Conservation (phyloP, 2,888 invertebrate genomes). For the Kryphioiulus occultus region DNA sequence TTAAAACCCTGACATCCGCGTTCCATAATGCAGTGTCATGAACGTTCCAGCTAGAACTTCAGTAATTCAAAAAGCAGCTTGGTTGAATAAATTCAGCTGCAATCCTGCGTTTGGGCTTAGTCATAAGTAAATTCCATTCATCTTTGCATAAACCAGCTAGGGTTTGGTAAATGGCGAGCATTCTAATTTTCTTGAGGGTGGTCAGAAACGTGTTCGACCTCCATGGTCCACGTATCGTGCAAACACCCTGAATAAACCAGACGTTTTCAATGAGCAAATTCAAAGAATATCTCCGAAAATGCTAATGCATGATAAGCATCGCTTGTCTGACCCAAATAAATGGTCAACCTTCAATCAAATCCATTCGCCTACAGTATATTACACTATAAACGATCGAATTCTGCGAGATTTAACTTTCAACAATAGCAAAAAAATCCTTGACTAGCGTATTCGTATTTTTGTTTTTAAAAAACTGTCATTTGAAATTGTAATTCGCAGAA, state of each 20-base stretch:
- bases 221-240: background rate
- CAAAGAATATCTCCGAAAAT: background rate
- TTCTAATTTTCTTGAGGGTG: background rate
- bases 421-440: background rate
- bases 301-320: background rate
- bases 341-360: background rate
- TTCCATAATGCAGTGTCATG: too few relatives aligned
- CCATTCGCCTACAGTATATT: background rate
- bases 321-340: background rate
- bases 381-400: background rate
- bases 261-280: background rate
- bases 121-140: background rate
- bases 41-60: too few relatives aligned
- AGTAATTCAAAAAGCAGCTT: too few relatives aligned
- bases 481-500: background rate
- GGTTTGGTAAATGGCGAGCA: background rate
- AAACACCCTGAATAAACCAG: background rate
- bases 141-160: background rate
- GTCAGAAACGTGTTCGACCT: background rate
- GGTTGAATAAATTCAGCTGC: too few relatives aligned
- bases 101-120: too few relatives aligned
- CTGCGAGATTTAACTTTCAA: background rate
- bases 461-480: background rate
- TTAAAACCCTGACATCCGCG: too few relatives aligned
- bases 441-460: background rate